These are phyloP conservation scores for Tinamus major DNA, from an alignment of 2,797 vertebrate species.

Conservation along the genomic window DNA sequence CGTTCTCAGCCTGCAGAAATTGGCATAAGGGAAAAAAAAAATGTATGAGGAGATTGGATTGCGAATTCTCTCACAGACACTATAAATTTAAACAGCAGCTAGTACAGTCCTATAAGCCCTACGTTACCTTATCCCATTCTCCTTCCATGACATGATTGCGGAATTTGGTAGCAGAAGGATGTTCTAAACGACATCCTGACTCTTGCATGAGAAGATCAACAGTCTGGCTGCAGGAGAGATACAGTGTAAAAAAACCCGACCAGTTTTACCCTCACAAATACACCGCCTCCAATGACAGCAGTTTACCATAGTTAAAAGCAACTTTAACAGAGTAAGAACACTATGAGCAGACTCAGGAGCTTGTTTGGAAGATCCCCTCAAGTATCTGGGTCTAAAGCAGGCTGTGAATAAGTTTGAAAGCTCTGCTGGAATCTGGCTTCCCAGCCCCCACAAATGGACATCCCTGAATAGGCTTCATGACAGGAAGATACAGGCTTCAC, in stretches of 20 bases:
- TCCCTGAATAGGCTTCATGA: not conserved
- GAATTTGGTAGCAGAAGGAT: constrained; percentile 98
- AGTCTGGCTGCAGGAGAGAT: constrained; percentile 95
- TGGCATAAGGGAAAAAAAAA: constrained; percentile 79
- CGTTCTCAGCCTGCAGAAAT: constrained; percentile 97
- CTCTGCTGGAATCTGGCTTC: constrained; percentile 42
- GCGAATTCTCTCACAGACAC: constrained; percentile 63
- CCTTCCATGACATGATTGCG: constrained; percentile 99
- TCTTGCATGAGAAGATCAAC: constrained; percentile 99
- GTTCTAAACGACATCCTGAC: constrained; percentile 99
- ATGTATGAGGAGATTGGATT: constrained; percentile 71
- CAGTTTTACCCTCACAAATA: constrained; percentile 77
- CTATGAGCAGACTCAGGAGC: constrained; percentile 6
- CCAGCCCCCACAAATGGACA: constrained; percentile 57
- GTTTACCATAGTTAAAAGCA: constrained; percentile 33
- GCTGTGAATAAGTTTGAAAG: constrained; percentile 7
- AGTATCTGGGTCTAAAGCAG: not conserved
- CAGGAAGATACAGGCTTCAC: constrained; percentile 14
- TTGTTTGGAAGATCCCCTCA: not conserved
- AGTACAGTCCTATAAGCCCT: constrained; percentile 79
- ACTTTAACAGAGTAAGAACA: constrained; percentile 31
- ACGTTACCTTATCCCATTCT: constrained; percentile 99
- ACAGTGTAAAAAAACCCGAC: constrained; percentile 84
- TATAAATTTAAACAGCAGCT: constrained; percentile 77
- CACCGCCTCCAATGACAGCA: constrained; percentile 64